Base-by-base conservation (phyloP, 2,888 invertebrate genomes). In the Himalopsyche tibetana region DNA sequence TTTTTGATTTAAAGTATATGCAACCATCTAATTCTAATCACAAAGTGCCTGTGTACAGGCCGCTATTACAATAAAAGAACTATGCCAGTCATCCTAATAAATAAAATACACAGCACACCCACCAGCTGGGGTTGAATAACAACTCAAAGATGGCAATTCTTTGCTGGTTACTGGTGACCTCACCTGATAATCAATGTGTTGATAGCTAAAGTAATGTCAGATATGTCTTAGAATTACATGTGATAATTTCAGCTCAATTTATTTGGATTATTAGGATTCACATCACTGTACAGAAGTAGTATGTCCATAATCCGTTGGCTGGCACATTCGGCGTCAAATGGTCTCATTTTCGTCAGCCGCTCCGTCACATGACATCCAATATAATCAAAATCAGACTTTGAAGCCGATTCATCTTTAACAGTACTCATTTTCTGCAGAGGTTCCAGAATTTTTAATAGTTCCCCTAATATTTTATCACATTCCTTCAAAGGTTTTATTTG, bases 351-450 rank as follows among this genome's bases (percentile, higher is more conserved):
- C 1, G 80, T 19, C 45, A 80, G 36, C 19, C 80, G 42, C 45
- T 80, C 80, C 15, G 80, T 80, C 11, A 80, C 80, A 80, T 80
- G 80, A 80, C 36, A n/a, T 12, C 80, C 80, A 19, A 80, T 51
- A 80, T 80, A 80, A 11, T 45, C 45, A 51, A 42, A 80, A 45
- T 80, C 45, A n/a, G 80, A 51, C 19, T 80, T 51, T 15, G 28
- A 6, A 1, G 19, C 4, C 17, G 45, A 42, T 19, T 15, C 17
- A 51, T 45, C 45, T 19, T 74, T 74, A 74, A 11, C 36, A 74
- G 3, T 15, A 74, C 12, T 74, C 74, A 74, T 38, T 12, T 38
- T 51, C 51, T 80, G 80, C n/a, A 80, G 42, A 6, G 80, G 80
- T n/a, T 80, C 42, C 28, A 80, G 28, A 42, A 51, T 51, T 28